Base-by-base conservation (phyloP, 2,113 vertebrate species). In the Entosphenus tridentatus region DNA sequence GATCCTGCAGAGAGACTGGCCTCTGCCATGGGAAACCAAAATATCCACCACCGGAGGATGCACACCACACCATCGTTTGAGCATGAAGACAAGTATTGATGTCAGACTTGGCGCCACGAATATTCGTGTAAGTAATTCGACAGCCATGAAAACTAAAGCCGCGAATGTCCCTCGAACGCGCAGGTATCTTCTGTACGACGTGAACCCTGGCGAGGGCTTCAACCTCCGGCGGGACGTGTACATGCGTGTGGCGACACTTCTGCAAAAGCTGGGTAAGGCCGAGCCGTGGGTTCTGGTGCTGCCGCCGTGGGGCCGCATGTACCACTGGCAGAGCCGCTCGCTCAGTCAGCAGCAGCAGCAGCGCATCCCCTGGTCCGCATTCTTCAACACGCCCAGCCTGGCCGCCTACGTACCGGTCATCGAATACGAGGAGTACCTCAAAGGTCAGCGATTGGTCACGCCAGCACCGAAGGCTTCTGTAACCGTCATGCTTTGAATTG, bases 141-240 rank as follows among this genome's bases (percentile, higher is more conserved):
- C 39, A 39, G 39, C 39, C 39, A 39, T 39, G 39, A 39, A 39
- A 39, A 39, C 39, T 39, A 39, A 39, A 39, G 39, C 39, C 39
- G 39, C 39, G 39, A 70, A 11, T 17, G 11, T 67, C 54, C 21
- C 67, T 2, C 68, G 9, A 57, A 7, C 69, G 11, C 12, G 6
- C 74, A 98, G 92, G 21, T 98, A 96, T 67, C 82, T 98, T 56
- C 74, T 98, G 70, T 96, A 96, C 1, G 93, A 98, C 1, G 89
- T 98, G 65, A 96, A 98, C 70, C 90, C 92, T 11, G 87, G 89
- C 0, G 92, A 98, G 77, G 93, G 92, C 39, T 96, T 96, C 74
- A 98, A 98, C 78, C 83, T 98, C 57, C 84, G 93, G n/a, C 78
- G 93, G 72, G 93, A 98, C 55, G 93, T 98, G 11, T 96, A 88